phyloP scores from a whole-genome alignment of 1,140 invertebrate species.

The Melanaphis sacchari region DNA sequence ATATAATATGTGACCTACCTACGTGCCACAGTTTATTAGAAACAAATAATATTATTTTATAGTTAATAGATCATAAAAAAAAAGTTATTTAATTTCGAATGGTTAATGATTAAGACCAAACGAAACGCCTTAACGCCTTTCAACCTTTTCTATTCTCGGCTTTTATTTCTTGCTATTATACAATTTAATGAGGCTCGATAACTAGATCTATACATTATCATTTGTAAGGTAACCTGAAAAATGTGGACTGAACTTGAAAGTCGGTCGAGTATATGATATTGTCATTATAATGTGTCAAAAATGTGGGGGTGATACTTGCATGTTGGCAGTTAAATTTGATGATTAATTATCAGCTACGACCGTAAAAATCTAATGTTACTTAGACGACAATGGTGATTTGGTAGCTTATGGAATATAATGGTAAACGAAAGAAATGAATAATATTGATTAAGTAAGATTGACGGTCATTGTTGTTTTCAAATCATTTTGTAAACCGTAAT shows the following conservation, averaged over 20 bases:
- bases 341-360: slow-evolving; percentile 11
- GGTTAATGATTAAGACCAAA: background rate
- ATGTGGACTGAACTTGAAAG: background rate
- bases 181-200: background rate
- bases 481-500: no score
- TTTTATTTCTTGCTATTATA: background rate
- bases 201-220: background rate
- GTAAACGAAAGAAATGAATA: background rate
- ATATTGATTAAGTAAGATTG: no score
- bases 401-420: background rate
- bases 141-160: background rate
- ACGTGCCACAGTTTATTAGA: background rate
- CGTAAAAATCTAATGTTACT: slow-evolving; percentile 11
- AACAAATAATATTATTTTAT: background rate
- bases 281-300: background rate
- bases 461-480: no score
- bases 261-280: background rate
- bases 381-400: background rate
- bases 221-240: background rate
- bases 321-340: background rate
- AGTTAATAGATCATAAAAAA: background rate
- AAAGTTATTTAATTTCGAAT: background rate
- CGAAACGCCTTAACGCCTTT: background rate
- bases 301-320: background rate
- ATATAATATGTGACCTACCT: no score